Evolutionary conservation across 2,888 invertebrate genomes (phyloP).

Genomic region (Callimorpha dominula): DNA sequence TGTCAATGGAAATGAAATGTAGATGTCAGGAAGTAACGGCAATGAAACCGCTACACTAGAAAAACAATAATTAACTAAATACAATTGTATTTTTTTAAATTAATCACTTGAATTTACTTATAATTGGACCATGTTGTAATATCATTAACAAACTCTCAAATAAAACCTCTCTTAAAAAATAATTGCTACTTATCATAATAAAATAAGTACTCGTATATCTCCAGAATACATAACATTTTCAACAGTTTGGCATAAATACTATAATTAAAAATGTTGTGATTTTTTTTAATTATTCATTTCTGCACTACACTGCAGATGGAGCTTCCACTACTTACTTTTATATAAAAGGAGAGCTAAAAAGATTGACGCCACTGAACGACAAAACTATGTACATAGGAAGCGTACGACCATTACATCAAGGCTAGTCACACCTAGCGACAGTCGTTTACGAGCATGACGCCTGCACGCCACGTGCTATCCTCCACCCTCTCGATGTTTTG

Average conservation of each 20-base stretch:
- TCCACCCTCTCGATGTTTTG: not conserved
- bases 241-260: not conserved
- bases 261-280: not conserved
- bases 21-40: not conserved
- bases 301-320: not conserved
- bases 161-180: not conserved
- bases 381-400: not conserved
- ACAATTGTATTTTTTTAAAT: not conserved
- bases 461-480: no score
- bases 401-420: not conserved
- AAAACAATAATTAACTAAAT: not conserved
- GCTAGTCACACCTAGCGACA: not conserved
- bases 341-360: not conserved
- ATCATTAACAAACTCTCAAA: not conserved
- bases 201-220: not conserved
- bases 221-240: not conserved
- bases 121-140: not conserved
- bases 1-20: not conserved
- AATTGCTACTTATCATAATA: not conserved
- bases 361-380: not conserved
- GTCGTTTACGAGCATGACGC: no score
- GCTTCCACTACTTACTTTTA: not conserved
- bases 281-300: not conserved
- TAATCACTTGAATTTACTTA: not conserved
- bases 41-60: not conserved